Evolutionary conservation across 2,797 vertebrate genomes (phyloP), one percentile per base, ranked within the genome.

Genomic region (Syngnathus rostellatus): DNA sequence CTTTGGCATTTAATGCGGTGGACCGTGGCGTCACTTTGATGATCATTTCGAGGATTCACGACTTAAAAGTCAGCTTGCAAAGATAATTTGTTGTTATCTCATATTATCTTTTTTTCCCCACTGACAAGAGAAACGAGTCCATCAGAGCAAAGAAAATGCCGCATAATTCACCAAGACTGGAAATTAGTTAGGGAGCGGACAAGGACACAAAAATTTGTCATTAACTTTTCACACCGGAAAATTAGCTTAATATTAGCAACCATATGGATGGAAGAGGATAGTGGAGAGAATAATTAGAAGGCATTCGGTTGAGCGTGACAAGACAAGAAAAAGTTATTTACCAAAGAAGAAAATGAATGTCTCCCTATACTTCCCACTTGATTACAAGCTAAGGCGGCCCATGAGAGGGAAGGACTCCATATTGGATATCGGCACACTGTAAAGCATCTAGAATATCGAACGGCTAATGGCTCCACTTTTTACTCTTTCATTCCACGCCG

Each of bases 101-200:
- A 10, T 6, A 0, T 72, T 54, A 63, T 50, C 53, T 67, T 61
- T 25, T 75, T 70, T 72, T 80, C 72, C 25, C 25, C 25, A 7
- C 75, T 65, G 70, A 70, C 62, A 38, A 76, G 31, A 31, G 31
- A 31, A 31, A 31, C 41, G 41, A 43, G 41, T 43, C 41, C 61
- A 73, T 82, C 73, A 69, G 75, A 80, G 66, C 41, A 68, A 64
- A 66, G 31, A 74, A 74, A 66, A 59, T 38, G 51, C 65, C 85
- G 79, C 77, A 85, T 83, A 81, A 86, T 85, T 87, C 72, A 88
- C 80, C 59, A 75, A 67, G 54, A 69, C 68, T 61, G 8, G 63
- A 69, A 71, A 66, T 8, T 66, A 60, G 50, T 38, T 3, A 67
- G 62, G 63, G 6, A 48, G 67, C 75, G 46, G 48, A 70, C 46